Evolutionary conservation across 2,797 vertebrate species (phyloP).

Genomic region (Syngnathus acus): DNA sequence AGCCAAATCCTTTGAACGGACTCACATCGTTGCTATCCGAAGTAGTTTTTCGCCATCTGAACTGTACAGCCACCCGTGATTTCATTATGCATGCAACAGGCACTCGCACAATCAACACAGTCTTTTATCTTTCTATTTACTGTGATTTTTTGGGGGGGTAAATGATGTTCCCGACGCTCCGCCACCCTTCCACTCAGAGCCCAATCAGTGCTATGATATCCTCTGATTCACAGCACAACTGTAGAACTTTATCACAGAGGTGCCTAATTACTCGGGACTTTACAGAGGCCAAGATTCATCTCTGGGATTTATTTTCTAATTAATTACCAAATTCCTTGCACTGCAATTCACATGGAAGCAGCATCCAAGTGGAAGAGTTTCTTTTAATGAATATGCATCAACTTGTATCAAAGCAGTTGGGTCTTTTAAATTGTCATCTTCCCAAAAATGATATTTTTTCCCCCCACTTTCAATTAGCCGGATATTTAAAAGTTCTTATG

Average conservation of each 20-base stretch:
- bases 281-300: conserved; percentile 30
- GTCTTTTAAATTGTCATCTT: neutral
- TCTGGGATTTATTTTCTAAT: conserved; percentile 13
- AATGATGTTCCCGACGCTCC: conserved; percentile 40
- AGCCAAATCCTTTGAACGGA: conserved; percentile 14
- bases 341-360: neutral
- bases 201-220: conserved; percentile 42
- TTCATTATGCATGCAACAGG: conserved; percentile 46
- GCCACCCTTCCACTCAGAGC: conserved; percentile 34
- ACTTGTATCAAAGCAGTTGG: neutral
- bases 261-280: conserved; percentile 36
- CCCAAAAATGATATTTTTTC: neutral
- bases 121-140: conserved; percentile 45
- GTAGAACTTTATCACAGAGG: conserved; percentile 35
- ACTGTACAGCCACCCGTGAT: conserved; percentile 26
- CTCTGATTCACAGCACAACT: conserved; percentile 40
- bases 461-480: too few relatives aligned
- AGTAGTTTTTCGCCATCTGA: conserved; percentile 18
- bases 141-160: conserved; percentile 34
- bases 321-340: neutral
- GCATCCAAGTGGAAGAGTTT: neutral
- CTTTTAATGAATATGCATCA: conserved; percentile 5
- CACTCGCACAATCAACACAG: conserved; percentile 38
- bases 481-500: too few relatives aligned
- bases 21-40: conserved; percentile 13